Base-by-base conservation (phyloP, 2,113 vertebrate genomes). In the Callocephalon fimbriatum region DNA sequence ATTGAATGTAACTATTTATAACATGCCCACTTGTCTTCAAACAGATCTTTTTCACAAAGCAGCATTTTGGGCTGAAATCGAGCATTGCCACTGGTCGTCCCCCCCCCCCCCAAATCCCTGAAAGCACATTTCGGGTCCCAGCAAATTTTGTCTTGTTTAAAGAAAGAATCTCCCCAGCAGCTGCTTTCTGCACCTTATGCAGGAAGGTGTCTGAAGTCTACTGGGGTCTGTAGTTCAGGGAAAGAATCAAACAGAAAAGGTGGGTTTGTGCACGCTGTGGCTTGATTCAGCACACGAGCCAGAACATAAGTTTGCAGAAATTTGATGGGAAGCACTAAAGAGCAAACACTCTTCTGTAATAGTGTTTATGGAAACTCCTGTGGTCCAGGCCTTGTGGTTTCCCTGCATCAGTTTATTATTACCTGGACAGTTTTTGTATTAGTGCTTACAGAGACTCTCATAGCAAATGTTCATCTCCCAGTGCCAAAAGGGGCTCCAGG, bases 41-140 rank as follows among this genome's bases (percentile, higher is more conserved):
- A 71, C 45, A 37, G 6, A 1, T 35, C 5, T 9, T 54, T 72
- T 38, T 40, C 84, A 51, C 21, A 59, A 47, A 66, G 84, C 12
- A 27, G 10, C 50, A 15, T 85, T 87, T 76, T 59, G 17, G 42
- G 23, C 35, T 75, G 47, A 50, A 72, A 31, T 56, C 50, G 23
- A 15, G 27, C 63, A 37, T 50, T 81, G 54, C 16, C 14, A 10
- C 40, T 72, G 40, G 7, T 19, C 6, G 5, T 11, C 38, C 3
- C 5, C 8, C 3, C 38, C 3, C 5, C 8, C 3, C 6, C 15
- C 0, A 11, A 26, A 35, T 51, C 26, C 4, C 15, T 26, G 14
- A 58, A 78, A 67, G 6, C 1, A 1, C 26, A 9, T 79, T 82
- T 66, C 16, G 40, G 53, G 15, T 51, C 35, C 4, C 51, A 63